phyloP scores from a whole-genome alignment of 2,113 vertebrate species.

The Sebastes fasciatus region DNA sequence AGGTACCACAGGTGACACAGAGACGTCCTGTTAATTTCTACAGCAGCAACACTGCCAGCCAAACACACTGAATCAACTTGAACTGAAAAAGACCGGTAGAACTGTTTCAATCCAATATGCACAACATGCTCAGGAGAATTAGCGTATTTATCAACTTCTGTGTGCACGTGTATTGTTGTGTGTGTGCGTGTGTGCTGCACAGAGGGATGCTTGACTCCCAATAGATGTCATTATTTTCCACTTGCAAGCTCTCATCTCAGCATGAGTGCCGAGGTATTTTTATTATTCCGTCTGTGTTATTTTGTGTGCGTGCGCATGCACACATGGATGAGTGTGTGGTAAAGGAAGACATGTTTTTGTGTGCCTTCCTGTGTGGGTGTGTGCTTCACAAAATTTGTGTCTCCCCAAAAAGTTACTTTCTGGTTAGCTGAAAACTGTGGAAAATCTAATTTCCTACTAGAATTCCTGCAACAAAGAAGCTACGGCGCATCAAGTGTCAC shows the following conservation, averaged over 20 bases:
- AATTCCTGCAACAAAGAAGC: conserved; percentile 41
- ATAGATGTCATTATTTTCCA: conserved; percentile 77
- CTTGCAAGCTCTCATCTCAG: conserved; percentile 65
- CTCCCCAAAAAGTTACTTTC: conserved; percentile 53
- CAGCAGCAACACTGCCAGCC: conserved; percentile 36
- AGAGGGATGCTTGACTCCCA: conserved; percentile 62
- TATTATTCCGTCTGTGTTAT: conserved; percentile 70
- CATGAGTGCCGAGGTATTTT: conserved; percentile 62
- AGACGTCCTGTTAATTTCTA: conserved; percentile 54
- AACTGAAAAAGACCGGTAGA: conserved; percentile 24
- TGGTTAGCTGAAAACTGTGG: conserved; percentile 17
- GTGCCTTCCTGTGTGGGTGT: conserved; percentile 2
- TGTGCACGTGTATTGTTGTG: conserved; percentile 45
- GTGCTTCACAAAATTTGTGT: conserved; percentile 18
- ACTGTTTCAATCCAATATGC: conserved; percentile 49
- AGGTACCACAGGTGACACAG: conserved; percentile 55
- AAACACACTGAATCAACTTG: conserved; percentile 31
- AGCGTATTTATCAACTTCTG: conserved; percentile 58
- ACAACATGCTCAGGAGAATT: conserved; percentile 39
- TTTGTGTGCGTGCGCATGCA: neutral
- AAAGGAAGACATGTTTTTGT: neutral
- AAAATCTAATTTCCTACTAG: conserved; percentile 41
- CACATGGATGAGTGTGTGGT: neutral
- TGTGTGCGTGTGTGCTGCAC: conserved; percentile 28
- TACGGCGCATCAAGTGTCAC: conserved; percentile 50